Evolutionary conservation across 2,797 vertebrate species (phyloP), one percentile per base, ranked within the genome.

Genomic region (Chiropotes sagulatus): DNA sequence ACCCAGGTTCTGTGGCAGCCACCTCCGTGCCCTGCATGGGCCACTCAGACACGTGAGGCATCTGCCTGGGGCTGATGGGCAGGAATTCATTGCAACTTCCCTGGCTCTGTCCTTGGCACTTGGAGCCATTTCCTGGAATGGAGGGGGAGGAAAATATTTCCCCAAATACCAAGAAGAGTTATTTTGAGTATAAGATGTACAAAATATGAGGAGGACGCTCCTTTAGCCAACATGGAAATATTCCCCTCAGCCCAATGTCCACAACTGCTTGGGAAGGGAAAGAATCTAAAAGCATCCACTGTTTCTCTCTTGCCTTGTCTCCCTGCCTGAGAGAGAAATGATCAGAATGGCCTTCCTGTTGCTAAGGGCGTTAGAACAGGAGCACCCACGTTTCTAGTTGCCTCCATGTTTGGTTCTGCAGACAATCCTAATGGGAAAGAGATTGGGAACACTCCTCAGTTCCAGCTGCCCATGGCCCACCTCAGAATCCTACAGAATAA

Each of bases 131-230:
- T 97, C 97, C 95, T 96, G 84, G 96, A 98, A 97, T 19, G 50
- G 57, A 64, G 78, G 20, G n/a, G 83, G 92, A 93, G 82, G 96
- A 72, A 94, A 88, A 67, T 96, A 96, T 90, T 96, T 96, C 75
- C 88, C 94, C 82, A 96, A 97, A 97, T 97, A 97, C 97, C 54
- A 70, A 97, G 96, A 97, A 98, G 94, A 97, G 94, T 96, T 96
- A 97, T 97, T 98, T 97, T 93, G 84, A 85, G 90, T 87, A 48
- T 84, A 83, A 96, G 52, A 97, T 93, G 81, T 95, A 84, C 94
- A 89, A 96, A 95, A 88, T 96, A 96, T 61, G 95, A 96, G 80
- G 90, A 93, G 28, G 95, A 93, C 44, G 33, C 96, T 97, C 72
- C 96, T 97, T 95, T 94, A 93, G 93, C 94, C 95, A 90, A 97